phyloP scores from a whole-genome alignment of 2,888 invertebrate genomes.

The Leistus spinibarbis region DNA sequence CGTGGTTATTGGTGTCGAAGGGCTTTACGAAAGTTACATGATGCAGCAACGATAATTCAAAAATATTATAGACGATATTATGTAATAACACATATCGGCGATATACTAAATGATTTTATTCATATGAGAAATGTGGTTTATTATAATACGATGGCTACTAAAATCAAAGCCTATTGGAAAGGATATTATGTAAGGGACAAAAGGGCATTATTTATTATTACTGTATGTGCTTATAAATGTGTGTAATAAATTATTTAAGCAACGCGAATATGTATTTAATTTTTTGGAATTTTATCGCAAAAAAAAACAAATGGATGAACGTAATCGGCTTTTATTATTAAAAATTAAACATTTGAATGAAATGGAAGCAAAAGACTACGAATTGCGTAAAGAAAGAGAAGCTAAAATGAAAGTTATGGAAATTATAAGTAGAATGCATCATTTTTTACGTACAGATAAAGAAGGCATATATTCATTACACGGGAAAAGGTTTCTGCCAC shows the following conservation, averaged over 20 bases:
- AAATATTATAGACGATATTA: conserved; percentile 51
- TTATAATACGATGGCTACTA: conserved; percentile 50
- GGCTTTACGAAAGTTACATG: conserved; percentile 45
- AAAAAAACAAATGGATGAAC: neutral
- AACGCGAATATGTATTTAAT: neutral
- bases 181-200: conserved; percentile 49
- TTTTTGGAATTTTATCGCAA: neutral
- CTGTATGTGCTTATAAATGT: neutral
- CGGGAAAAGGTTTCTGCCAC: conserved; percentile 43
- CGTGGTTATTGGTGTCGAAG: conserved; percentile 49
- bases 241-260: neutral
- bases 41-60: conserved; percentile 51
- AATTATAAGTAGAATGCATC: conserved; percentile 54
- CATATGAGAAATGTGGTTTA: conserved; percentile 9
- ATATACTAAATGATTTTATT: conserved; percentile 41
- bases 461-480: conserved; percentile 51
- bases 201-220: too few relatives aligned
- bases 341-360: conserved; percentile 41
- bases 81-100: conserved; percentile 44
- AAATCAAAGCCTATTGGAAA: conserved; percentile 53
- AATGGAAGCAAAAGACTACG: conserved; percentile 33
- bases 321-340: neutral
- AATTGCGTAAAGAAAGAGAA: conserved; percentile 22
- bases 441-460: conserved; percentile 50
- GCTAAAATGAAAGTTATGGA: conserved; percentile 46